A percentile compares a stretch with the other conserved stretches of the same genome.
These are phyloP conservation scores for Heterohyrax brucei DNA, from an alignment of 2,797 vertebrate species.

Conservation along the genomic window DNA sequence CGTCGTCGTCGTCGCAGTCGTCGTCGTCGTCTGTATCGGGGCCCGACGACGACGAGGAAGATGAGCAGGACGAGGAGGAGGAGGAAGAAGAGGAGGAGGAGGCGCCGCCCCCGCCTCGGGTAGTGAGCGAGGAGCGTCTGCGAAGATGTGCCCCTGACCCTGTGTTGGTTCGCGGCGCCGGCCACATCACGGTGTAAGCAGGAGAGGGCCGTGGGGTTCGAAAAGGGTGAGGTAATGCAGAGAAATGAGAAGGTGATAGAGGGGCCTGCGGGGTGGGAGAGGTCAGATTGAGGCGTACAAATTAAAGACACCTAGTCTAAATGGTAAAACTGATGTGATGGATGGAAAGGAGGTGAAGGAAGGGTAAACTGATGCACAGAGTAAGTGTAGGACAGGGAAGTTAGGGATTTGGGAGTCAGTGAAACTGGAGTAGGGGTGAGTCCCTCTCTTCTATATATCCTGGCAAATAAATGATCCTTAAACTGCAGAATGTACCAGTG, in stretches of 20 bases:
- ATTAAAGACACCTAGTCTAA: slow-evolving; percentile 39
- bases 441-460: slow-evolving; percentile 9
- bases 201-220: slow-evolving; percentile 60
- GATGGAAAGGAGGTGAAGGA: slow-evolving; percentile 4
- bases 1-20: slow-evolving; percentile 79
- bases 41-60: slow-evolving; percentile 98
- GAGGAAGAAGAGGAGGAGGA: slow-evolving; percentile 92
- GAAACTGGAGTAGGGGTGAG: neutral
- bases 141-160: slow-evolving; percentile 96
- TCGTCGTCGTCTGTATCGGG: slow-evolving; percentile 92
- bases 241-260: slow-evolving; percentile 22
- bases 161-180: slow-evolving; percentile 97
- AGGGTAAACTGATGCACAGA: slow-evolving; percentile 23
- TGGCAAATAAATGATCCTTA: slow-evolving; percentile 52
- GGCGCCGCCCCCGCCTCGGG: slow-evolving; percentile 86
- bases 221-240: slow-evolving; percentile 78
- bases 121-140: slow-evolving; percentile 96
- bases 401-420: neutral
- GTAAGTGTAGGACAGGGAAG: neutral
- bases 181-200: slow-evolving; percentile 99
- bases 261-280: slow-evolving; percentile 59
- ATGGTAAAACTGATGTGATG: neutral
- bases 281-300: slow-evolving; percentile 5
- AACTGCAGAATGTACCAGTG: slow-evolving; percentile 74
- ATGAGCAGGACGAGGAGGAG: slow-evolving; percentile 94